Conservation (phyloP, 2,888 invertebrate species). For the Tenthredo scrophulariae region DNA sequence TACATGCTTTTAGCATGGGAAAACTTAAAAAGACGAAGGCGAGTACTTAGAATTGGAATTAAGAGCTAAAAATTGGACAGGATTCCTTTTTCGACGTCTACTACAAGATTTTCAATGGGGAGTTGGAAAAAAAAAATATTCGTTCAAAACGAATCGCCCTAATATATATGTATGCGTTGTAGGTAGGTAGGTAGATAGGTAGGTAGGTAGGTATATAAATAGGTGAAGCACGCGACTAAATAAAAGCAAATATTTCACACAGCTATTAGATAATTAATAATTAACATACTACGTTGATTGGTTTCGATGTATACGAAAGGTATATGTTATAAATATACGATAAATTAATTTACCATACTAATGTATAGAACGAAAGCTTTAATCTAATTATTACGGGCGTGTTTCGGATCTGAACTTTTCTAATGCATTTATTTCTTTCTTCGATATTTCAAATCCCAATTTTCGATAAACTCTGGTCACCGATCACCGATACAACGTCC, state of each 20-base stretch:
- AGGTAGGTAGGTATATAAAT: background rate
- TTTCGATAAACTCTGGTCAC: slow-evolving; percentile 10
- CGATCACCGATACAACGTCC: background rate
- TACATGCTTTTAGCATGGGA: too few relatives aligned
- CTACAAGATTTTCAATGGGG: too few relatives aligned
- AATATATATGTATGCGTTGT: background rate
- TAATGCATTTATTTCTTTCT: background rate
- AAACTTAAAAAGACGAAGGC: too few relatives aligned
- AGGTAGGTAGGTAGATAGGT: background rate
- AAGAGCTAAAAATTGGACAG: too few relatives aligned
- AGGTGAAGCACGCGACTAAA: slow-evolving; percentile 1
- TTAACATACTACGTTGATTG: slow-evolving; percentile 33
- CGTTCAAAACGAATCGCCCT: too few relatives aligned
- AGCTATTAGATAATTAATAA: slow-evolving; percentile 20
- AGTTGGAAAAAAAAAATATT: too few relatives aligned
- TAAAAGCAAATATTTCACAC: slow-evolving; percentile 7
- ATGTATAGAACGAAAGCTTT: background rate
- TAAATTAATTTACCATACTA: slow-evolving; percentile 2
- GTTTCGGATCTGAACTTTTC: slow-evolving; percentile 1
- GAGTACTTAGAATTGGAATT: too few relatives aligned
- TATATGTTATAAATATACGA: background rate
- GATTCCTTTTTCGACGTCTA: too few relatives aligned
- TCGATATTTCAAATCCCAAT: background rate
- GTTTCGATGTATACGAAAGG: slow-evolving; percentile 18
- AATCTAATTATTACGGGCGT: background rate